Evolutionary conservation across 92 coral and sea anemone genomes (phyloP).

Genomic region (Palythoa grandis): DNA sequence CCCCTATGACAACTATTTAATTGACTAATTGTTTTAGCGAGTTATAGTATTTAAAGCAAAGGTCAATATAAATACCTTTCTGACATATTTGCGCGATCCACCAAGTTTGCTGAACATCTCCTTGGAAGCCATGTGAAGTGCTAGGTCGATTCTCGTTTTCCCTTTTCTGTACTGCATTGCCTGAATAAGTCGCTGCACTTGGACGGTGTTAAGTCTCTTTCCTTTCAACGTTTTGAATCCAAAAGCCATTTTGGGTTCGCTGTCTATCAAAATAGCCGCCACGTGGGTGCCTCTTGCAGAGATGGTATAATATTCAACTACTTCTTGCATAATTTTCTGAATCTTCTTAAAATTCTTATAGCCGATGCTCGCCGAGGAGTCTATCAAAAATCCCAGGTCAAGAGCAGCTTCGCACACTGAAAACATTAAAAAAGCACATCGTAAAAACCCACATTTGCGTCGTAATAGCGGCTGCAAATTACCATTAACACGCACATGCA

Average conservation of each 20-base stretch:
- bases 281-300: slow-evolving; percentile 72
- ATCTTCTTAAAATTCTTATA: slow-evolving; percentile 71
- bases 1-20: not conserved
- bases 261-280: slow-evolving; percentile 64
- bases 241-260: slow-evolving; percentile 59
- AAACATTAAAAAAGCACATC: not conserved
- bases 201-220: slow-evolving; percentile 53
- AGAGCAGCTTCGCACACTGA: slow-evolving; percentile 78
- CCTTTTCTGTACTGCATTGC: slow-evolving; percentile 69
- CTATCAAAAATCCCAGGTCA: slow-evolving; percentile 80
- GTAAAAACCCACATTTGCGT: not conserved
- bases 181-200: slow-evolving; percentile 66
- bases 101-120: slow-evolving; percentile 67
- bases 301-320: slow-evolving; percentile 65
- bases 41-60: not conserved
- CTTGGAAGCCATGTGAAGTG: slow-evolving; percentile 70
- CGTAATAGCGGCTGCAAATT: not conserved
- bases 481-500: too few relatives aligned
- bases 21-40: not conserved
- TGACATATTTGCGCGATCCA: slow-evolving; percentile 67
- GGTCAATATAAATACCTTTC: slow-evolving; percentile 52
- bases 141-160: slow-evolving; percentile 75
- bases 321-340: slow-evolving; percentile 66
- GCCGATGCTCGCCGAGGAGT: slow-evolving; percentile 77
- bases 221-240: slow-evolving; percentile 76